phyloP scores from a whole-genome alignment of 2,888 invertebrate genomes.

The Panzeria rudis region DNA sequence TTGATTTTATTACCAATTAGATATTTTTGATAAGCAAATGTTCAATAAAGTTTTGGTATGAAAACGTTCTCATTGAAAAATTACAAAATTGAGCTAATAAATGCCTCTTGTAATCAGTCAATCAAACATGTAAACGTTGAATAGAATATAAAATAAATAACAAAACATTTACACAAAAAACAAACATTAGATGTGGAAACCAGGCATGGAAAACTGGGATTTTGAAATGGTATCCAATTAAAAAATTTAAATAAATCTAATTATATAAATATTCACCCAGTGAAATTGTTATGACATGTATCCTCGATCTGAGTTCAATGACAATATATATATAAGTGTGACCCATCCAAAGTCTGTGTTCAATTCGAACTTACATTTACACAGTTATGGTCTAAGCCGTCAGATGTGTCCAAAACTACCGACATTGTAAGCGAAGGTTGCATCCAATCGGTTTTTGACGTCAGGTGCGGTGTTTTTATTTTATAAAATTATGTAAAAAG shows the following conservation, averaged over 20 bases:
- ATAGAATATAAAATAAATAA: neutral
- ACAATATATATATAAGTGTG: no score
- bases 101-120: constrained; percentile 11
- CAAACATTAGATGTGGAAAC: neutral
- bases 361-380: no score
- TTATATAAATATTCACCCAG: no score
- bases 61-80: neutral
- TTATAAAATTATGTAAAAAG: neutral
- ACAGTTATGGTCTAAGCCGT: no score
- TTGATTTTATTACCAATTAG: neutral
- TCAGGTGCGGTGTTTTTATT: neutral
- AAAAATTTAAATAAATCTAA: neutral
- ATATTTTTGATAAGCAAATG: neutral
- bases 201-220: constrained; percentile 1
- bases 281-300: no score
- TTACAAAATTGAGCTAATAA: constrained; percentile 36
- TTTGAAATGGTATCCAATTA: neutral
- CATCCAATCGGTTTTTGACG: no score
- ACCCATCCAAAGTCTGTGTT: no score
- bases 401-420: no score
- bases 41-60: neutral
- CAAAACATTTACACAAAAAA: neutral
- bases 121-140: constrained; percentile 9
- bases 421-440: no score
- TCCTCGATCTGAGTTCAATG: no score